Conservation (phyloP, 2,797 vertebrate species). For the Anas bernieri region DNA sequence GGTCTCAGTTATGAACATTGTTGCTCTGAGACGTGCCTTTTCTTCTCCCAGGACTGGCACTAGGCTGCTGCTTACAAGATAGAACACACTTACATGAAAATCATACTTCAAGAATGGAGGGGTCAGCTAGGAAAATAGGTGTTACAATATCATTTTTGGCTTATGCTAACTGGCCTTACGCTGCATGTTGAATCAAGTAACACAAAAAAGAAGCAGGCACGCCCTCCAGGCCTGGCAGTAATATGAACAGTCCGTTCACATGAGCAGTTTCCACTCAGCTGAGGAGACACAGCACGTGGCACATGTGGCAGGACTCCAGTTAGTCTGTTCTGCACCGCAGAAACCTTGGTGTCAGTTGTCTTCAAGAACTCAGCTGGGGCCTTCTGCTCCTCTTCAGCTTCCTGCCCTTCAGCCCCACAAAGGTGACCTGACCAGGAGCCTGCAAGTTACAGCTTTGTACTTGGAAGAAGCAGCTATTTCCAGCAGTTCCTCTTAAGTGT, state of each 20-base stretch:
- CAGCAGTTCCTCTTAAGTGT: background rate
- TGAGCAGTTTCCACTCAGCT: background rate
- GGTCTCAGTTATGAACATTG: background rate
- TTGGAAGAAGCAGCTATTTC: background rate
- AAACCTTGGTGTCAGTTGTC: background rate
- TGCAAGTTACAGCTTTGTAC: background rate
- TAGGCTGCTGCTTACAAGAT: background rate
- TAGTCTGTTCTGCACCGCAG: fast-evolving
- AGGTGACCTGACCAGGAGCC: background rate
- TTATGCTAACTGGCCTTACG: background rate
- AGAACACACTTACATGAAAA: background rate
- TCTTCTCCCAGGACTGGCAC: background rate
- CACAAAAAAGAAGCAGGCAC: background rate
- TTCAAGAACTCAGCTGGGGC: background rate
- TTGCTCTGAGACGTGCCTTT: background rate
- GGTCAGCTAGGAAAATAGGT: background rate
- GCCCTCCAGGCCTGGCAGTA: background rate
- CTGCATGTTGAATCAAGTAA: background rate
- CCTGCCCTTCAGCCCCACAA: background rate
- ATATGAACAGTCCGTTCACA: background rate
- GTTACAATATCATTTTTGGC: background rate
- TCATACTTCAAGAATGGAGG: background rate
- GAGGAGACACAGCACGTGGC: background rate
- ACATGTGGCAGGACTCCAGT: background rate
- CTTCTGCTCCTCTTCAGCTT: background rate